Evolutionary conservation across 1,140 invertebrate species (phyloP).

Genomic region (Ceratosolen fusciceps): DNA sequence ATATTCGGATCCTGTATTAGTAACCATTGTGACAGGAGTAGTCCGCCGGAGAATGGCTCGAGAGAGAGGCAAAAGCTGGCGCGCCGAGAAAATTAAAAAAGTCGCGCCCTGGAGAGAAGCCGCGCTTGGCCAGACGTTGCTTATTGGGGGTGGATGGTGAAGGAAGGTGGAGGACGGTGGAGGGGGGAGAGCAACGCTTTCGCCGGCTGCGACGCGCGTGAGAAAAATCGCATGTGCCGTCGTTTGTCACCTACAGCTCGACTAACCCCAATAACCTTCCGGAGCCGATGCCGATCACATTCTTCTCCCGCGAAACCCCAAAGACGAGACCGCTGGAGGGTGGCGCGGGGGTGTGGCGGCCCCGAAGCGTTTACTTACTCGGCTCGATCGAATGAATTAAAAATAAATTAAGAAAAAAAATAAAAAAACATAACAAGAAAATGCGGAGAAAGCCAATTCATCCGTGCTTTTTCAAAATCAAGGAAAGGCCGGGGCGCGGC

Average conservation of each 20-base stretch:
- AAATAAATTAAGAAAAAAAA: neutral
- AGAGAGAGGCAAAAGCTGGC: slow-evolving; percentile 23
- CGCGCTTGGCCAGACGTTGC: neutral
- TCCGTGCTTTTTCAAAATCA: neutral
- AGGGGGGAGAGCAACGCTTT: no score
- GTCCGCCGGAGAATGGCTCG: neutral
- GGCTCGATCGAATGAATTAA: neutral
- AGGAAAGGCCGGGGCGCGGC: neutral
- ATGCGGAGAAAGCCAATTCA: neutral
- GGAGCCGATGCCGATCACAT: no score
- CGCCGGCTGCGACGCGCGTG: no score
- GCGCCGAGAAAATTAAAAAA: slow-evolving; percentile 35
- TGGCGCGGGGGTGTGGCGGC: no score
- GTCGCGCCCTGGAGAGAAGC: slow-evolving; percentile 14
- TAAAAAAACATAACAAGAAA: no score
- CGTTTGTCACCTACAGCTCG: no score
- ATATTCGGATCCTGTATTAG: slow-evolving; percentile 19
- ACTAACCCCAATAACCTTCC: no score
- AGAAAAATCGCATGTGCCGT: no score
- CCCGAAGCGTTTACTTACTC: no score
- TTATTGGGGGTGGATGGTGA: neutral
- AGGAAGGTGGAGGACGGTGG: neutral
- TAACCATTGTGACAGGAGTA: slow-evolving; percentile 28
- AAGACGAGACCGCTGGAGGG: no score
- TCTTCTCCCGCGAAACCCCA: no score